These are phyloP conservation scores for Alsophila aescularia DNA, from an alignment of 2,888 invertebrate species.

Conservation along the genomic window DNA sequence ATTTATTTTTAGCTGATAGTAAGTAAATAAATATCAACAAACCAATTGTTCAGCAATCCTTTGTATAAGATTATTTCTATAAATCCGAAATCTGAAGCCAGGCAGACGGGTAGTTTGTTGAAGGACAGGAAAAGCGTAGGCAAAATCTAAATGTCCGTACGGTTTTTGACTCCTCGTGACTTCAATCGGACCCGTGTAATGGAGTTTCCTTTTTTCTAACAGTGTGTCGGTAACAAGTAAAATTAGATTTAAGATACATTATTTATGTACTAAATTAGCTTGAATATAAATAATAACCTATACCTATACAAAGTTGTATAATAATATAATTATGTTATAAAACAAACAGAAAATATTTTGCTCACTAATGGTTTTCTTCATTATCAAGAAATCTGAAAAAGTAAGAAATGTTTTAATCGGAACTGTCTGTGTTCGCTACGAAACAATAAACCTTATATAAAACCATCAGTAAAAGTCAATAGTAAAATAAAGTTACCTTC, in stretches of 20 bases:
- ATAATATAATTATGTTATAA: too few species aligned
- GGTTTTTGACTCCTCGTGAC: constrained; percentile 44
- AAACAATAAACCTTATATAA: background rate
- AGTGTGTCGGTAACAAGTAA: constrained; percentile 30
- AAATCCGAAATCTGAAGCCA: constrained; percentile 87
- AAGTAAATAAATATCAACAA: constrained; percentile 40
- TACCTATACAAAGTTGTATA: too few species aligned
- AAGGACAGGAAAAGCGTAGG: constrained; percentile 87
- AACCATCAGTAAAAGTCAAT: background rate
- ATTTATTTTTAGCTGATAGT: background rate
- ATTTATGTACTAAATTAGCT: too few species aligned
- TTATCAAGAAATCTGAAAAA: constrained; percentile 59
- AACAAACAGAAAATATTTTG: too few species aligned
- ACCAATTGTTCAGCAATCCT: constrained; percentile 86
- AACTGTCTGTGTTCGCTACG: background rate
- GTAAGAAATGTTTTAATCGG: background rate
- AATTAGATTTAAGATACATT: background rate
- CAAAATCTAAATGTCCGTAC: constrained; percentile 66
- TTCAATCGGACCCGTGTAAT: constrained; percentile 64
- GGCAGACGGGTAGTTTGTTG: constrained; percentile 86
- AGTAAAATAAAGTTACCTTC: constrained; percentile 45
- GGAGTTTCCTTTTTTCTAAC: constrained; percentile 58
- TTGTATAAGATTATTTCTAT: constrained; percentile 87
- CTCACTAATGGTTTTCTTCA: constrained; percentile 62
- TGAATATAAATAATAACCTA: too few species aligned